Percentiles rank a stretch among this genome's conserved stretches.
Evolutionary conservation across 2,888 invertebrate species (phyloP).

Genomic region (Amitus sp.): DNA sequence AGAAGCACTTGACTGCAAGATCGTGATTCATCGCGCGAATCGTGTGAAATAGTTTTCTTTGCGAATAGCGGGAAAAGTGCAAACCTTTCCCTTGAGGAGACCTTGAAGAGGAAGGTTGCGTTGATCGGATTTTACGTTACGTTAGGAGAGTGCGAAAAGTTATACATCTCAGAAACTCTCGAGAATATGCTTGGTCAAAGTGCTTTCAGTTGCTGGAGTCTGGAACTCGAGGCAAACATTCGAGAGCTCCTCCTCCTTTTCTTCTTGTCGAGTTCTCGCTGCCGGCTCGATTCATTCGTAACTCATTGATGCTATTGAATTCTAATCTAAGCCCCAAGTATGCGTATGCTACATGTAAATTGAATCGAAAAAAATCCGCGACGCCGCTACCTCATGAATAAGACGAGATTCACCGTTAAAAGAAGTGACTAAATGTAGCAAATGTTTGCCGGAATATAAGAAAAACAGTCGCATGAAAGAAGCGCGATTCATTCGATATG

Average conservation of each 20-base stretch:
- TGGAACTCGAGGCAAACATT: constrained; percentile 1
- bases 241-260: too few species aligned
- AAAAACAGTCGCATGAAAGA: neutral
- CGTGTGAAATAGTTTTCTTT: too few species aligned
- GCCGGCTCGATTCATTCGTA: neutral
- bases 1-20: too few species aligned
- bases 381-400: too few species aligned
- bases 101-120: constrained; percentile 21
- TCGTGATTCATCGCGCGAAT: too few species aligned
- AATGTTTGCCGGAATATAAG: neutral
- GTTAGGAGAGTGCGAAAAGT: constrained; percentile 11
- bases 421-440: neutral
- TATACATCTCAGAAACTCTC: constrained; percentile 18
- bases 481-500: neutral
- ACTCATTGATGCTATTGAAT: neutral
- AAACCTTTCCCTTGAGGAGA: constrained; percentile 21
- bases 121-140: constrained; percentile 7
- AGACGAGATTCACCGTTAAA: neutral
- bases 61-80: too few species aligned
- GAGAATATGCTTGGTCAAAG: constrained; percentile 20
- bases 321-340: neutral
- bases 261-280: neutral
- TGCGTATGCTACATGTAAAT: too few species aligned
- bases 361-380: too few species aligned
- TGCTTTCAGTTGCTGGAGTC: constrained; percentile 16